A percentile compares a stretch with the other conserved stretches of the same genome.
Conservation (phyloP, 2,888 invertebrate genomes). For the Himalopsyche japonica region DNA sequence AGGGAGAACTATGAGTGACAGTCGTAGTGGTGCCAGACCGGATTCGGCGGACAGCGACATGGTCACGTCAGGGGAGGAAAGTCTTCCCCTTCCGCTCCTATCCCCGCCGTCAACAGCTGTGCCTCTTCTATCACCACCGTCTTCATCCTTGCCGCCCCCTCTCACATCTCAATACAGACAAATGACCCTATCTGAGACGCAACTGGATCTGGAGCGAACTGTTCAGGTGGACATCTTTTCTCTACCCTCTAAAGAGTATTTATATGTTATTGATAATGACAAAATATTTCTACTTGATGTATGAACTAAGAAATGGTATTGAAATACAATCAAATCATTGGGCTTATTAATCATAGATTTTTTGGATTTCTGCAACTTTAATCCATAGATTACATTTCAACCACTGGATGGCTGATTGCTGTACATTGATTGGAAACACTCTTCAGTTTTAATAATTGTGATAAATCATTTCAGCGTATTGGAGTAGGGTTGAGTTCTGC, state of each 20-base stretch:
- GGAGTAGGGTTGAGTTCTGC: conserved; percentile 70
- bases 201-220: conserved; percentile 43
- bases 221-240: conserved; percentile 43
- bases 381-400: too few relatives aligned
- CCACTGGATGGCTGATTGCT: too few relatives aligned
- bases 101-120: conserved; percentile 15
- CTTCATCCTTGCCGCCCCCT: background rate
- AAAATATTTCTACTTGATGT: too few relatives aligned
- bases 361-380: too few relatives aligned
- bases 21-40: conserved; percentile 64
- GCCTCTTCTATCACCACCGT: background rate
- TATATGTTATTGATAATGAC: too few relatives aligned
- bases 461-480: conserved; percentile 36
- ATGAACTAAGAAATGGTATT: too few relatives aligned
- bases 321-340: too few relatives aligned
- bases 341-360: too few relatives aligned
- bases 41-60: conserved; percentile 77
- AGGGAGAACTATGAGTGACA: conserved; percentile 17
- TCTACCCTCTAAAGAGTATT: too few relatives aligned
- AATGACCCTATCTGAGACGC: conserved; percentile 42
- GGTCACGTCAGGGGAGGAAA: conserved; percentile 25
- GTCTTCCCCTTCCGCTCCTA: conserved; percentile 15
- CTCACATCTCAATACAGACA: conserved; percentile 22
- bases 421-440: too few relatives aligned
- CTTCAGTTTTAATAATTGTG: too few relatives aligned